Percentiles rank a stretch among this genome's conserved stretches.
phyloP scores from a whole-genome alignment of 2,888 invertebrate species.

The Dynastes grantii region DNA sequence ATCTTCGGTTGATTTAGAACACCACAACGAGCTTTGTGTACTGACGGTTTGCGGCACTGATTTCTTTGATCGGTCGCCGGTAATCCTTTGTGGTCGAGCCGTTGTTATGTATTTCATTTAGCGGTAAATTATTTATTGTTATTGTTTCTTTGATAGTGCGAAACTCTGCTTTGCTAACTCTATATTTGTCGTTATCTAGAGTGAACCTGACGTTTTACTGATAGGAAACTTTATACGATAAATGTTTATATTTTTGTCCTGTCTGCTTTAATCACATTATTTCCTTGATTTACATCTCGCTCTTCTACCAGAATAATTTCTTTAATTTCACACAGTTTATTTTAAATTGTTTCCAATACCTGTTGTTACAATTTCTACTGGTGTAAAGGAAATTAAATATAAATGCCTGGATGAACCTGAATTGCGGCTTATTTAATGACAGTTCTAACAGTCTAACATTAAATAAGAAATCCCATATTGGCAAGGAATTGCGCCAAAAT shows the following conservation, averaged over 20 bases:
- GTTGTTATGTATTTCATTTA: constrained; percentile 14
- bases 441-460: too few relatives aligned
- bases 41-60: neutral
- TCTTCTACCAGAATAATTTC: neutral
- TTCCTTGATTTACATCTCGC: too few relatives aligned
- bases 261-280: too few relatives aligned
- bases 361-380: too few relatives aligned
- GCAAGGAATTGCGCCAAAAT: too few relatives aligned
- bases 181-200: neutral
- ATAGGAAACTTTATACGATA: neutral
- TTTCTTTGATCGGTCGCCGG: constrained; percentile 25
- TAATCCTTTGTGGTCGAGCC: constrained; percentile 9
- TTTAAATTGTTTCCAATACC: too few relatives aligned
- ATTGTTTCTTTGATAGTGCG: constrained; percentile 11
- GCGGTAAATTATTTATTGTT: constrained; percentile 37
- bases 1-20: too few relatives aligned
- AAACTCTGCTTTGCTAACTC: neutral
- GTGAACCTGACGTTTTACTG: neutral
- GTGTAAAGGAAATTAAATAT: too few relatives aligned
- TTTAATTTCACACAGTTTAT: too few relatives aligned
- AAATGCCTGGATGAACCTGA: too few relatives aligned
- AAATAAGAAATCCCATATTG: too few relatives aligned
- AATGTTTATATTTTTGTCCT: neutral
- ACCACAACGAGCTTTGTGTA: neutral
- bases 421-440: too few relatives aligned